phyloP scores from a whole-genome alignment of 2,113 vertebrate species.

The Plestiodon gilberti region DNA sequence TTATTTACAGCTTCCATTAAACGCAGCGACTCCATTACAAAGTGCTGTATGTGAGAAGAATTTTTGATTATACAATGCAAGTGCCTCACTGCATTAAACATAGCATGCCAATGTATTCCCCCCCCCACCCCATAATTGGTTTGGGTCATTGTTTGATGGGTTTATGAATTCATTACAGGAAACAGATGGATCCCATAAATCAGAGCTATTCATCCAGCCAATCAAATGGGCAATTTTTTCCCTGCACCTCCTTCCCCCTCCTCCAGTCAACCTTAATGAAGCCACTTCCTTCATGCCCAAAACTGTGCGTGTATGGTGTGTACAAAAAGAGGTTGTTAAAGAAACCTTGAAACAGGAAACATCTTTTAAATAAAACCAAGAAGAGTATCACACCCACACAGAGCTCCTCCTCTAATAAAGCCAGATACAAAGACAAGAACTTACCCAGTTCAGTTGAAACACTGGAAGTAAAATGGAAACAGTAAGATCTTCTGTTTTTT shows the following conservation, averaged over 20 bases:
- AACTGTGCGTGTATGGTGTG: background rate
- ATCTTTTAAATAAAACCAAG: slow-evolving; percentile 28
- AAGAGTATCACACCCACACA: background rate
- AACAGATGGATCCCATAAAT: slow-evolving; percentile 77
- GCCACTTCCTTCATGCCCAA: slow-evolving; percentile 63
- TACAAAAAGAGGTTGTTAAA: background rate
- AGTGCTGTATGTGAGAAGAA: slow-evolving; percentile 83
- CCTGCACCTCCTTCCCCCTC: slow-evolving; percentile 44
- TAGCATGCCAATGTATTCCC: slow-evolving; percentile 67
- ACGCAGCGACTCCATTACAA: slow-evolving; percentile 79
- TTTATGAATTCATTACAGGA: slow-evolving; percentile 80
- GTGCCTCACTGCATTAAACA: slow-evolving; percentile 65
- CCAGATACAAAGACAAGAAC: slow-evolving; percentile 35
- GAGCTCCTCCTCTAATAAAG: background rate
- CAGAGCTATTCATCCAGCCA: slow-evolving; percentile 74
- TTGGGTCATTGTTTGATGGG: slow-evolving; percentile 77
- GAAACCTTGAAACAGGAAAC: slow-evolving; percentile 10
- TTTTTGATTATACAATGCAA: slow-evolving; percentile 83
- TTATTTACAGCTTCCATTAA: slow-evolving; percentile 75
- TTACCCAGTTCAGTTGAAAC: slow-evolving; percentile 18
- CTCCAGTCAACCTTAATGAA: slow-evolving; percentile 61
- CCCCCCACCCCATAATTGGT: slow-evolving; percentile 70
- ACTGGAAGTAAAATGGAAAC: background rate
- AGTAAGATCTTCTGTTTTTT: background rate
- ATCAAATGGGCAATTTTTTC: slow-evolving; percentile 56